Base-by-base conservation (phyloP, 2,888 invertebrate genomes). In the Acronicta aceris region DNA sequence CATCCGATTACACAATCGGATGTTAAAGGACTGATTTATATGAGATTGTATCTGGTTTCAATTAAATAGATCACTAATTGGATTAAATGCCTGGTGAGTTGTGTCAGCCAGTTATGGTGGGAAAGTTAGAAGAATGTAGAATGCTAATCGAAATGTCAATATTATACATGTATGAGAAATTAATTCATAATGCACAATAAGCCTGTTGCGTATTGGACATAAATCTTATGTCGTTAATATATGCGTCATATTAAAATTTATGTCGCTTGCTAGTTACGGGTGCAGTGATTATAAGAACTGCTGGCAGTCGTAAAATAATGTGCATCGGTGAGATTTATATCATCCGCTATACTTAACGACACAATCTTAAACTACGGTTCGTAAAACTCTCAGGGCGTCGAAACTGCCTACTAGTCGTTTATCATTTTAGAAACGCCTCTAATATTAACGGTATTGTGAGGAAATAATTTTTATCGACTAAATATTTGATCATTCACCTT, bases 291-390 rank as follows among this genome's bases (percentile, higher is more conserved):
- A 76, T 64, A 61, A 59, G 42, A 71, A 72, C 59, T 56, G 69
- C 74, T 67, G 59, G 53, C 57, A 64, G 65, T 66, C 75, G 52
- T 81, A 74, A 84, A 81, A 76, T 73, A 81, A 80, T 79, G 78
- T 78, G 79, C 76, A 78, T 71, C 76, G 56, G 40, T 76, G 61
- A 84, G 85, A 89, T 88, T 88, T 86, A 89, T 86, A 84, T 80
- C 83, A 83, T 86, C 86, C 87, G 88, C 76, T 80, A 76, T 65
- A 72, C 71, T 77, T 82, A 84, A 85, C 84, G 81, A 85, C 84
- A 81, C 85, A 74, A 67, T 79, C 78, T 78, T 78, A 73, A 83
- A 75, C 69, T 69, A 72, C 59, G 57, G 33, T 47, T 47, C 81
- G 79, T 78, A 71, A 63, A 71, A 66, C 72, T 75, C 69, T 69